Conservation (phyloP, 2,888 invertebrate species). For the Melanotus villosus region DNA sequence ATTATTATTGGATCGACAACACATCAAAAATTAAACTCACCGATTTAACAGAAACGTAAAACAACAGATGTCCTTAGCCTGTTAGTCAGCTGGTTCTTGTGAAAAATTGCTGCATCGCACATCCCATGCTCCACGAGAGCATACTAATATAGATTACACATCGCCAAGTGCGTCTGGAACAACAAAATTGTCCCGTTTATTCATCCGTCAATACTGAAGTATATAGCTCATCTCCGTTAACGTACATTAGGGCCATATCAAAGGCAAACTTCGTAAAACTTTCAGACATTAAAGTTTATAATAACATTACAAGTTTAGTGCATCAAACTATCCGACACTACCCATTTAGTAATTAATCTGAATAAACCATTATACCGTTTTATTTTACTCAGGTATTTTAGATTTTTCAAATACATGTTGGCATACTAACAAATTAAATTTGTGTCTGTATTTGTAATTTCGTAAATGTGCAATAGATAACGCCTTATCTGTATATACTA, state of each 20-base stretch:
- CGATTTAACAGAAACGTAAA: slow-evolving; percentile 54
- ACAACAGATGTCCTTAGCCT: slow-evolving; percentile 60
- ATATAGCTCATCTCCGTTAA: background rate
- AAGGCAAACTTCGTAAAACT: too few relatives aligned
- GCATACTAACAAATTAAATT: too few relatives aligned
- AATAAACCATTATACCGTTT: too few relatives aligned
- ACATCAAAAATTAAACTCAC: slow-evolving; percentile 42
- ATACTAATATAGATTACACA: slow-evolving; percentile 37
- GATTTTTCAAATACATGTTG: too few relatives aligned
- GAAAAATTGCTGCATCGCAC: slow-evolving; percentile 59
- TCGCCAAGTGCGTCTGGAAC: slow-evolving; percentile 40
- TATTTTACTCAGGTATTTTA: too few relatives aligned
- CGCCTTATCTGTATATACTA: too few relatives aligned
- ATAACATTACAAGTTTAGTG: too few relatives aligned
- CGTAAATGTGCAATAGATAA: too few relatives aligned
- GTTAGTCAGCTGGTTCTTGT: slow-evolving; percentile 66
- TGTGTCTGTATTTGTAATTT: too few relatives aligned
- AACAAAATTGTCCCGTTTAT: background rate
- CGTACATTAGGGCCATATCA: background rate
- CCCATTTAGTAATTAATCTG: too few relatives aligned
- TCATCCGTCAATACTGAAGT: background rate
- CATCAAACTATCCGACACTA: too few relatives aligned
- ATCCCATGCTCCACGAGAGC: slow-evolving; percentile 57
- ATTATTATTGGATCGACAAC: background rate
- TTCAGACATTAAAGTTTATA: too few relatives aligned